Evolutionary conservation across 2,888 invertebrate genomes (phyloP).

Genomic region (Erebia ligea): DNA sequence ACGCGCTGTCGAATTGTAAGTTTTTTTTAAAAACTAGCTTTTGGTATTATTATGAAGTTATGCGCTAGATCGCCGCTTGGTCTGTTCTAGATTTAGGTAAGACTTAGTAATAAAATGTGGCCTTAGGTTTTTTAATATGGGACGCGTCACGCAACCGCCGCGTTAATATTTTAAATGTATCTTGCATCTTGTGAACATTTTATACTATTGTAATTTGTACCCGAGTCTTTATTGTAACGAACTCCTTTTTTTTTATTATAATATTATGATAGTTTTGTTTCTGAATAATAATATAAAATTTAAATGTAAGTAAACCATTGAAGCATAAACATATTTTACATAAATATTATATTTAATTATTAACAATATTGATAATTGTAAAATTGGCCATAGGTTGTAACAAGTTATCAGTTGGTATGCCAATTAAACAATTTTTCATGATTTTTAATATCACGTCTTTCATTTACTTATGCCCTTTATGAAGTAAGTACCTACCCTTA

Average conservation of each 20-base stretch:
- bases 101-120: slow-evolving; percentile 78
- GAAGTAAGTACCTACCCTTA: too few species aligned
- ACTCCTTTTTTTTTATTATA: slow-evolving; percentile 54
- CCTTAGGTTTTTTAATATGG: slow-evolving; percentile 69
- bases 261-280: slow-evolving; percentile 66
- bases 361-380: slow-evolving; percentile 83
- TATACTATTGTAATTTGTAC: slow-evolving; percentile 60
- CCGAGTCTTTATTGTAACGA: slow-evolving; percentile 68
- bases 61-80: slow-evolving; percentile 59
- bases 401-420: slow-evolving; percentile 82
- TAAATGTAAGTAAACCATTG: slow-evolving; percentile 82
- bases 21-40: slow-evolving; percentile 25
- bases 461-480: slow-evolving; percentile 47
- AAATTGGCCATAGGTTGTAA: slow-evolving; percentile 83
- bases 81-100: slow-evolving; percentile 58
- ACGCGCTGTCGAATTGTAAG: slow-evolving; percentile 47
- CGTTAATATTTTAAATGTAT: slow-evolving; percentile 43
- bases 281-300: slow-evolving; percentile 81
- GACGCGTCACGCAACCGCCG: slow-evolving; percentile 55
- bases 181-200: slow-evolving; percentile 68
- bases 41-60: slow-evolving; percentile 35
- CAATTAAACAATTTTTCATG: slow-evolving; percentile 84
- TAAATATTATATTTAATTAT: slow-evolving; percentile 83
- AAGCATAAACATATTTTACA: slow-evolving; percentile 83
- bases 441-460: slow-evolving; percentile 75